These are phyloP conservation scores for Chloromyia formosa DNA, from an alignment of 2,888 invertebrate species.

Conservation along the genomic window DNA sequence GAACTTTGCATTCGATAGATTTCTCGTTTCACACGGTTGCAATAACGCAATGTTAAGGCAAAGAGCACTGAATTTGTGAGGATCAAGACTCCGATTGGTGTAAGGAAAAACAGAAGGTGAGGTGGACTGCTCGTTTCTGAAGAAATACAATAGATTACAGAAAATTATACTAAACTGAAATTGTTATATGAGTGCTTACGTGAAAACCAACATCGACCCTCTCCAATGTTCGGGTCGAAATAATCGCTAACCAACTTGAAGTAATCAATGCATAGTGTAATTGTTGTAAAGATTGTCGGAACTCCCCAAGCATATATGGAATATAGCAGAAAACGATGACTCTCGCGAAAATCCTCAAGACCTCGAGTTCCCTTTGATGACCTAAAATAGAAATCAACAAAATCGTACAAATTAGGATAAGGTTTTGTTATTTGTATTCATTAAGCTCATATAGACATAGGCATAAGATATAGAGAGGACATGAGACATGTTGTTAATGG, in stretches of 20 bases:
- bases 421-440: too few species aligned
- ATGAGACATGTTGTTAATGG: too few species aligned
- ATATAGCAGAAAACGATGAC: slow-evolving; percentile 72
- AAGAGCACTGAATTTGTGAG: slow-evolving; percentile 74
- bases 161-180: background rate
- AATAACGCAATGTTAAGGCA: slow-evolving; percentile 74
- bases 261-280: slow-evolving; percentile 68
- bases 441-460: too few species aligned
- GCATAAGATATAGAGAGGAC: too few species aligned
- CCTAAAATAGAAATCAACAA: slow-evolving; percentile 57
- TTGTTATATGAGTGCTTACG: slow-evolving; percentile 62
- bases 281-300: slow-evolving; percentile 67
- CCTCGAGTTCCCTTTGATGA: slow-evolving; percentile 66
- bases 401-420: too few species aligned
- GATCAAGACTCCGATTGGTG: slow-evolving; percentile 72
- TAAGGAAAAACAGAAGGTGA: slow-evolving; percentile 70
- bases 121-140: slow-evolving; percentile 59
- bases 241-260: slow-evolving; percentile 64
- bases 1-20: slow-evolving; percentile 75
- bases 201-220: slow-evolving; percentile 73
- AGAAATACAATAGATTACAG: slow-evolving; percentile 42
- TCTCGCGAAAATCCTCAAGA: slow-evolving; percentile 64
- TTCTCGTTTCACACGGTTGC: slow-evolving; percentile 77
- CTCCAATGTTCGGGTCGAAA: slow-evolving; percentile 71
- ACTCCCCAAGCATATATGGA: slow-evolving; percentile 78